Evolutionary conservation across 2,113 vertebrate genomes (phyloP).

Genomic region (Ranitomeya variabilis): DNA sequence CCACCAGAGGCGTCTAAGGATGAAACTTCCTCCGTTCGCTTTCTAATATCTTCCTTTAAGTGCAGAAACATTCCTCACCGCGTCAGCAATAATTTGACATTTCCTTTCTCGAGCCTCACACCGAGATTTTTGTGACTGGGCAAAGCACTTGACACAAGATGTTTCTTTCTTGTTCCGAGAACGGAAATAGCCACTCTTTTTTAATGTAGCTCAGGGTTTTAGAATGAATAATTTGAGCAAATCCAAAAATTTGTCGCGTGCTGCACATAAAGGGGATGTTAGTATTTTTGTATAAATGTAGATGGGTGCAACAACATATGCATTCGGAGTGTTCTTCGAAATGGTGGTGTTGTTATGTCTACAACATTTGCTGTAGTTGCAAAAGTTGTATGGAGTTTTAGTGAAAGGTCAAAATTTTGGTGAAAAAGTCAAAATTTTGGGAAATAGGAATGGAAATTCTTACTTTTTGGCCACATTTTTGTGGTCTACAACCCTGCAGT

Average conservation of each 20-base stretch:
- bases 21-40: not conserved
- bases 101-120: not conserved
- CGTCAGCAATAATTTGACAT: slow-evolving; percentile 23
- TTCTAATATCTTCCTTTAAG: slow-evolving; percentile 19
- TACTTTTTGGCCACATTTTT: too few relatives aligned
- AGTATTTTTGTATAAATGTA: not conserved
- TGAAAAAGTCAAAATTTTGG: not conserved
- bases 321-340: not conserved
- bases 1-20: not conserved
- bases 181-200: not conserved
- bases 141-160: not conserved
- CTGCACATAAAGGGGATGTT: not conserved
- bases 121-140: not conserved
- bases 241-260: not conserved
- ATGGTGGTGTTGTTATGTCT: not conserved
- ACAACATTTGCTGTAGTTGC: not conserved
- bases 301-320: too few relatives aligned
- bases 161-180: not conserved
- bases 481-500: too few relatives aligned
- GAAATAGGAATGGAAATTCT: not conserved
- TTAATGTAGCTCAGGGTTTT: not conserved
- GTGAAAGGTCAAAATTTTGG: not conserved
- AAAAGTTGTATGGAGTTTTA: not conserved
- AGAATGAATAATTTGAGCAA: not conserved
- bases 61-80: not conserved